phyloP scores from a whole-genome alignment of 2,113 vertebrate species.

The Pachyramphus minor region DNA sequence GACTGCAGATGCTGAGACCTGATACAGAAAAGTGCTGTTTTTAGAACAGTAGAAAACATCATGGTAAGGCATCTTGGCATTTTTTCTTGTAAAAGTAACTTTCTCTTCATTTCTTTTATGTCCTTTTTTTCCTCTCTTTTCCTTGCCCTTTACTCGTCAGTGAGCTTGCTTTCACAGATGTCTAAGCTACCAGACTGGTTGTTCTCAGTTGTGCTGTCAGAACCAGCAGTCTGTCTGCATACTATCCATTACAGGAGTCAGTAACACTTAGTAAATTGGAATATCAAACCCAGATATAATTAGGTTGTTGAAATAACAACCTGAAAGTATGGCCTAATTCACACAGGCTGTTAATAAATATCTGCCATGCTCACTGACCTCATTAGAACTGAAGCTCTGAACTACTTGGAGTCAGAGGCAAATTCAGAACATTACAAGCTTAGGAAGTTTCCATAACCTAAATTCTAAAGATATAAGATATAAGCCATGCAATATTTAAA shows the following conservation, averaged over 20 bases:
- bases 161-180: neutral
- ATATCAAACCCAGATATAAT: constrained; percentile 57
- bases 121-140: neutral
- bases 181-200: neutral
- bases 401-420: constrained; percentile 10
- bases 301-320: constrained; percentile 50
- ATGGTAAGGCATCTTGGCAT: constrained; percentile 18
- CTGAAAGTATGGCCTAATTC: constrained; percentile 53
- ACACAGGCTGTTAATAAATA: constrained; percentile 37
- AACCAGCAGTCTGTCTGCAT: constrained; percentile 3
- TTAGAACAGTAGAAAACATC: constrained; percentile 35
- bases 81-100: constrained; percentile 22
- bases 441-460: constrained; percentile 43
- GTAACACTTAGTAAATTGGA: constrained; percentile 34
- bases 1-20: constrained; percentile 53
- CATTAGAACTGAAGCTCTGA: constrained; percentile 32
- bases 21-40: constrained; percentile 54
- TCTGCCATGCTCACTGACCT: constrained; percentile 44
- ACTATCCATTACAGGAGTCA: constrained; percentile 28
- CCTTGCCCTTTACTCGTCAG: neutral
- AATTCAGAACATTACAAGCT: neutral
- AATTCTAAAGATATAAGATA: neutral
- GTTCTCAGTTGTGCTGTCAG: constrained; percentile 19
- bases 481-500: neutral
- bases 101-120: constrained; percentile 27